Base-by-base conservation (phyloP, 2,113 vertebrate species). In the Podiceps cristatus region DNA sequence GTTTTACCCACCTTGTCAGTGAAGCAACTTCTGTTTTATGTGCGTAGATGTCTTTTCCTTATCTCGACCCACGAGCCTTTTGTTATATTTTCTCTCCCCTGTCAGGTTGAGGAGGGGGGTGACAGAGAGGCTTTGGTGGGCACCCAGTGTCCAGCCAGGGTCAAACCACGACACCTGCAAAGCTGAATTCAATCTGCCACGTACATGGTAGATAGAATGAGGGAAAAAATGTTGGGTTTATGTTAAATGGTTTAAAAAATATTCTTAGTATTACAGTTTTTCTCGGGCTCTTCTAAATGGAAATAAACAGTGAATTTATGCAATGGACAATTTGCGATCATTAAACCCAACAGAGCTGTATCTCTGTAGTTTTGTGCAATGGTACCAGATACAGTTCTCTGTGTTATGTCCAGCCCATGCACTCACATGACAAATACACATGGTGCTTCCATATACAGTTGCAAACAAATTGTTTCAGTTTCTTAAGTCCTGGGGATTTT, bases 351-450 rank as follows among this genome's bases (percentile, higher is more conserved):
- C 6, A 59, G 52, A 45, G 4, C 9, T 82, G 12, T 33, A 13
- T 37, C 8, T 63, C 44, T 56, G 9, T 24, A 42, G 27, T 67
- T 18, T 64, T 37, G 8, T 33, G 45, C 29, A 29, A 4, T 5
- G 1, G 1, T 56, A 23, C 10, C 16, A 25, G 4, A 52, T 56
- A 7, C 13, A 52, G 20, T 27, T 60, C n/a, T n/a, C n/a, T 60
- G 1, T 29, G 25, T 28, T 62, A 52, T 6, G 11, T 16, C 9
- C 10, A 44, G 33, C 11, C 18, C 7, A 5, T 14, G 20, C 7
- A 23, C 31, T 80, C 0, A 1, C 40, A 18, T 13, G 33, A 28
- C 5, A 29, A 42, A 35, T 7, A 17, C 4, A 4, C 10, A 5
- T 9, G 6, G 2, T 66, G 10, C 17, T 92, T 91, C 29, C 23